These are phyloP conservation scores for Tetragonisca angustula DNA, from an alignment of 2,888 invertebrate genomes.

Conservation along the genomic window DNA sequence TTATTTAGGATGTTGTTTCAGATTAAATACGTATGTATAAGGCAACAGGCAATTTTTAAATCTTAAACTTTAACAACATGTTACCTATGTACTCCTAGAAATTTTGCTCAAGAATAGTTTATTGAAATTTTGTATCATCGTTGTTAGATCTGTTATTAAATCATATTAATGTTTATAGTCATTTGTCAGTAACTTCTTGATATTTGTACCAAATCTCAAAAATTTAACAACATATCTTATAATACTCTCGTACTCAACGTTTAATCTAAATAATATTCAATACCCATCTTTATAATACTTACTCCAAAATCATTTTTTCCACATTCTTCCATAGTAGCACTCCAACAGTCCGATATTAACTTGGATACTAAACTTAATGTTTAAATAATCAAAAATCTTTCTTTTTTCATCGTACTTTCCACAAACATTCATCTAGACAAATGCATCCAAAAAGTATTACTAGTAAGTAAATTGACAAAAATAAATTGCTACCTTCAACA, in stretches of 20 bases:
- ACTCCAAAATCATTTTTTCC: neutral
- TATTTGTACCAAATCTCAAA: neutral
- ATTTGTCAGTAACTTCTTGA: neutral
- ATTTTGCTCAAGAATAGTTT: neutral
- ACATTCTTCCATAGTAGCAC: neutral
- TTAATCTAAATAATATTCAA: neutral
- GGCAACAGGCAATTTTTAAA: neutral
- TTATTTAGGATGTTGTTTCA: neutral
- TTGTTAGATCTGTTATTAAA: neutral
- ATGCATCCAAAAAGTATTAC: neutral
- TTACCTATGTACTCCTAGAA: neutral
- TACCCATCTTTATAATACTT: neutral
- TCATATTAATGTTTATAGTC: neutral
- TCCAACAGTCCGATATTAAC: neutral
- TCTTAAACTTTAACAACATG: neutral
- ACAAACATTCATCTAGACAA: neutral
- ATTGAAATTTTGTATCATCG: neutral
- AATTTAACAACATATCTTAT: neutral
- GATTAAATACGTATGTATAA: neutral
- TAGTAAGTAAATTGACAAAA: neutral
- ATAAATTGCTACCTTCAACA: neutral
- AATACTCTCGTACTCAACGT: neutral
- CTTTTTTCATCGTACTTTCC: too few relatives aligned
- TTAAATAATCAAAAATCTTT: neutral
- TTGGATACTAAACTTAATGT: neutral